Conservation (phyloP, 2,113 vertebrate genomes). For the Poeciliopsis turrubarensis region DNA sequence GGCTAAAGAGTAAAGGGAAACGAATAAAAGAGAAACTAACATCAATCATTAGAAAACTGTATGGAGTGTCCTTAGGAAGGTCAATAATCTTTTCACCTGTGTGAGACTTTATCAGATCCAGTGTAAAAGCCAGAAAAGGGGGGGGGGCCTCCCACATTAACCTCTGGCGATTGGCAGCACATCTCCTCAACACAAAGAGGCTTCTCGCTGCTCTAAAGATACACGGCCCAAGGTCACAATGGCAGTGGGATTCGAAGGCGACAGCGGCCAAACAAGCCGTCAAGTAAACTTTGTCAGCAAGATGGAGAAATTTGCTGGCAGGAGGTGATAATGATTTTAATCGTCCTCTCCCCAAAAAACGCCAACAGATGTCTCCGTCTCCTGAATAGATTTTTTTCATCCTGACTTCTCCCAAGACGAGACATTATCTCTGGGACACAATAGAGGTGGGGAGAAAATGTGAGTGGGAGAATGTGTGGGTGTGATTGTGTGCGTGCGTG, state of each 20-base stretch:
- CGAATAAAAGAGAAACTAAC: slow-evolving; percentile 84
- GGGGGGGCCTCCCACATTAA: slow-evolving; percentile 86
- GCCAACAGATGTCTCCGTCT: slow-evolving; percentile 76
- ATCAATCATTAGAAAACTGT: slow-evolving; percentile 97
- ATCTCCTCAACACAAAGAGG: slow-evolving; percentile 91
- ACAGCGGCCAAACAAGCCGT: slow-evolving; percentile 96
- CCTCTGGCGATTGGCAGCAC: slow-evolving; percentile 87
- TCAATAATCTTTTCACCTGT: slow-evolving; percentile 99
- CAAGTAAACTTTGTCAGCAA: slow-evolving; percentile 95
- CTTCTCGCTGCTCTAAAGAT: slow-evolving; percentile 80
- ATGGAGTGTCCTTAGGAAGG: slow-evolving; percentile 94
- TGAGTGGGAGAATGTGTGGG: slow-evolving; percentile 51
- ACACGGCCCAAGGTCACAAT: slow-evolving; percentile 91
- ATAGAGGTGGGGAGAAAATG: slow-evolving; percentile 65
- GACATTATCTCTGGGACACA: slow-evolving; percentile 81
- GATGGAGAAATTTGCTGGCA: slow-evolving; percentile 93
- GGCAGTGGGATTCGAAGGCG: slow-evolving; percentile 81
- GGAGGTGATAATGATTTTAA: slow-evolving; percentile 92
- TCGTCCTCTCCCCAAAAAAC: slow-evolving; percentile 72
- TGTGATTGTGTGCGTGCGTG: slow-evolving; percentile 21
- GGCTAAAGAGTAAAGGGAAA: slow-evolving; percentile 74
- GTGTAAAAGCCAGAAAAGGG: slow-evolving; percentile 83
- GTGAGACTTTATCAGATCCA: slow-evolving; percentile 97
- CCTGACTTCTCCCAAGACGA: slow-evolving; percentile 58
- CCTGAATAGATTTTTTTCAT: slow-evolving; percentile 84